Evolutionary conservation across 2,113 vertebrate genomes (phyloP).

Genomic region (Oncorhynchus clarkii): DNA sequence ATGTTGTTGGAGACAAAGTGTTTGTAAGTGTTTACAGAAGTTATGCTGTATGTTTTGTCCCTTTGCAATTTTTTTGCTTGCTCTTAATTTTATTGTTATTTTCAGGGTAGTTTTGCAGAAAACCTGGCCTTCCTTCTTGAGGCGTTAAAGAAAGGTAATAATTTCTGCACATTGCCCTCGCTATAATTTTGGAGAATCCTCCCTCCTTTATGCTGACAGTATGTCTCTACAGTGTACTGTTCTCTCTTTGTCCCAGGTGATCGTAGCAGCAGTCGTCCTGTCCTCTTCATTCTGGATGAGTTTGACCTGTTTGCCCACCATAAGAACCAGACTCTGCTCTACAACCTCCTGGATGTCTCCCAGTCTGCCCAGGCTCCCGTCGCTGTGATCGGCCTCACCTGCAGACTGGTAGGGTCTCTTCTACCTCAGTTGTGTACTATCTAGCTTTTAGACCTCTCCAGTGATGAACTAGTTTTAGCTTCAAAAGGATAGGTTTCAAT

Average conservation of each 20-base stretch:
- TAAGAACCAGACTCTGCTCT: conserved; percentile 95
- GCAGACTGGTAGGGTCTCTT: conserved; percentile 83
- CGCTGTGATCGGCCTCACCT: conserved; percentile 90
- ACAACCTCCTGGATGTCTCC: conserved; percentile 94
- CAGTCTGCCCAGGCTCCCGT: conserved; percentile 94
- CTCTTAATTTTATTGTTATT: neutral
- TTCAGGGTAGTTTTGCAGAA: conserved; percentile 95
- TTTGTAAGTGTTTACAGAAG: conserved; percentile 77
- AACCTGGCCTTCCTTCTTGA: conserved; percentile 91
- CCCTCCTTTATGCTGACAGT: neutral
- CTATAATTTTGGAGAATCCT: neutral
- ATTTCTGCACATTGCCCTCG: neutral
- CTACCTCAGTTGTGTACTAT: neutral
- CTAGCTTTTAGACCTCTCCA: neutral
- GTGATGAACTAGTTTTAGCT: neutral
- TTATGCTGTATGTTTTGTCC: neutral
- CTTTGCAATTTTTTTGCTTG: neutral
- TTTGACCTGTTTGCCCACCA: conserved; percentile 97
- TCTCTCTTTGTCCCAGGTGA: conserved; percentile 72
- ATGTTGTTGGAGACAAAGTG: conserved; percentile 94
- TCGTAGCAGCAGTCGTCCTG: conserved; percentile 82
- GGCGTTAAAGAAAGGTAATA: conserved; percentile 87
- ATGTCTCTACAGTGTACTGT: neutral
- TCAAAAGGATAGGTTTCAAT: too few relatives aligned
- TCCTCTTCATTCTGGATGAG: conserved; percentile 92